Conservation (phyloP, 53 echinoderm and acorn worm genomes). For the Temnopleurus reevesii region DNA sequence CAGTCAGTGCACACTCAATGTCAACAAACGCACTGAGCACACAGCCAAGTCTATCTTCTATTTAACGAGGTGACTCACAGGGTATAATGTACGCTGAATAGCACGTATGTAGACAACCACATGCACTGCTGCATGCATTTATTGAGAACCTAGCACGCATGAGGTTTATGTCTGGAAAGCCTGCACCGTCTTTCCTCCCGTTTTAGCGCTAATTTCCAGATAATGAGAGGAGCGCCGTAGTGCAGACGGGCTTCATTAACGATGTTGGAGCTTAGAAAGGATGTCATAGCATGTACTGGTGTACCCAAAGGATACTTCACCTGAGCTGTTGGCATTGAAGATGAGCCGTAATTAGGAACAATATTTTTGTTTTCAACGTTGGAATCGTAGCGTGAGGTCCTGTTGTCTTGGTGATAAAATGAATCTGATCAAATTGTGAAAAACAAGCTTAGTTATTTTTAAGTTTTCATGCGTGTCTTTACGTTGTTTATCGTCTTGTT, state of each 20-base stretch:
- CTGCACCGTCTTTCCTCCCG: neutral
- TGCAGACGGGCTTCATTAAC: constrained; percentile 11
- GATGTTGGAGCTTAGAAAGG: neutral
- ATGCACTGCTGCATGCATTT: neutral
- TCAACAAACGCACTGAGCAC: constrained; percentile 8
- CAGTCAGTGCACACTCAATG: neutral
- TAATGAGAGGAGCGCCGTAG: constrained; percentile 30
- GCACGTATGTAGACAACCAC: neutral
- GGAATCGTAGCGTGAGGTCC: too few species aligned
- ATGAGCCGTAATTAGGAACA: neutral
- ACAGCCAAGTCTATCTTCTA: neutral
- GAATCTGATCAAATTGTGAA: neutral
- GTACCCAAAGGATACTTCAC: neutral
- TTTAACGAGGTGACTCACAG: constrained; percentile 3
- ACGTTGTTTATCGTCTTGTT: neutral
- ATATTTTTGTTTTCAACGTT: neutral
- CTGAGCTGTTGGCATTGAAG: neutral
- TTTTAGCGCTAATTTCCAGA: constrained; percentile 56
- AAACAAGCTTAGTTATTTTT: neutral
- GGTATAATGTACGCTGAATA: neutral
- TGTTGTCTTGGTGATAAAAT: too few species aligned
- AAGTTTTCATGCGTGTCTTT: neutral
- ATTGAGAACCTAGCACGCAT: neutral
- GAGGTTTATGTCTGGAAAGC: neutral
- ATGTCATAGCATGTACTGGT: neutral